These are phyloP conservation scores for Aphidius colemani DNA, from an alignment of 2,888 invertebrate genomes.

Conservation along the genomic window DNA sequence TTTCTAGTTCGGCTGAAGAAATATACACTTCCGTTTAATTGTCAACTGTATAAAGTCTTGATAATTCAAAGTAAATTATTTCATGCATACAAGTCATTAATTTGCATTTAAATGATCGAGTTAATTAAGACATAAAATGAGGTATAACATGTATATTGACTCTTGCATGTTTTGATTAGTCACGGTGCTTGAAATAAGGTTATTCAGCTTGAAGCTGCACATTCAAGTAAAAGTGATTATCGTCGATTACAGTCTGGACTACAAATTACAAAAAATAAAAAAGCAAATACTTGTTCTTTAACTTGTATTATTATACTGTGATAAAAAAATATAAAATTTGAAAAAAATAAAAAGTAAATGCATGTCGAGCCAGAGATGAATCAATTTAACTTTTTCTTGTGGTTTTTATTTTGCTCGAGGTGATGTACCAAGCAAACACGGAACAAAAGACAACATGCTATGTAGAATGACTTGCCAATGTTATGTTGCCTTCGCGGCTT, in stretches of 20 bases:
- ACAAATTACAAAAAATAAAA: too few species aligned
- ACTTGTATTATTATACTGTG: too few species aligned
- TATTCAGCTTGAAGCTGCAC: not conserved
- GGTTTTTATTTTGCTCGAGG: conserved; percentile 25
- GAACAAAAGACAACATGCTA: conserved; percentile 40
- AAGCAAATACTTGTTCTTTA: too few species aligned
- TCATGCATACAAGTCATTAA: too few species aligned
- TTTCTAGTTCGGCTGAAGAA: too few species aligned
- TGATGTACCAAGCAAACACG: conserved; percentile 46
- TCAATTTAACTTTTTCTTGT: conserved; percentile 54
- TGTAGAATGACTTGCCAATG: conserved; percentile 49
- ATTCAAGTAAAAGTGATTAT: conserved; percentile 22
- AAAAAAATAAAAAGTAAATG: conserved; percentile 7
- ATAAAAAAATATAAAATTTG: conserved; percentile 12
- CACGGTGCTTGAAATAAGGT: conserved; percentile 18
- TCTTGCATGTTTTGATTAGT: conserved; percentile 18
- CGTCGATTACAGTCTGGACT: too few species aligned
- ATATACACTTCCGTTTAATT: too few species aligned
- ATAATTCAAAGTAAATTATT: too few species aligned
- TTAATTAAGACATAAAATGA: conserved; percentile 31
- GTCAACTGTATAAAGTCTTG: too few species aligned
- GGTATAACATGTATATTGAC: not conserved
- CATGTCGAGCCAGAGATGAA: conserved; percentile 43
- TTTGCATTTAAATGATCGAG: conserved; percentile 14
- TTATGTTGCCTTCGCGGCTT: conserved; percentile 14